These are phyloP conservation scores for Orchesellides sinensis DNA, from an alignment of 2,888 invertebrate genomes.

Conservation along the genomic window DNA sequence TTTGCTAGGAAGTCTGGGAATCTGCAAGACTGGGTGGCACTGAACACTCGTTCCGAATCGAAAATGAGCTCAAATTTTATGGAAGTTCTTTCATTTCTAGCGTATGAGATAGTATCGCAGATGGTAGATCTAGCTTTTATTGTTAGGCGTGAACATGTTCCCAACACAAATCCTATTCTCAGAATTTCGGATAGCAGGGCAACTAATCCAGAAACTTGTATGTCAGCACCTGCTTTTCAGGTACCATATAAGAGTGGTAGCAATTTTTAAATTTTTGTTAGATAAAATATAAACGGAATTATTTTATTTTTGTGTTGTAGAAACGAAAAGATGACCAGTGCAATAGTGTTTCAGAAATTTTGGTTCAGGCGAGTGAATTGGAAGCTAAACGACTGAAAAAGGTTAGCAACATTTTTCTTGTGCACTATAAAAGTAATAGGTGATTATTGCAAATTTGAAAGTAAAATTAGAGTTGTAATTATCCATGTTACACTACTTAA, in stretches of 20 bases:
- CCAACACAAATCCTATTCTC: constrained; percentile 75
- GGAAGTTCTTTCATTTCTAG: constrained; percentile 89
- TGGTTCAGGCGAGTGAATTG: constrained; percentile 73
- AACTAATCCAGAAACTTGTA: constrained; percentile 72
- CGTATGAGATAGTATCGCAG: constrained; percentile 93
- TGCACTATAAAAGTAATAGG: no score
- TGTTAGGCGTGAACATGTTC: constrained; percentile 83
- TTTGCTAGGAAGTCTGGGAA: constrained; percentile 68
- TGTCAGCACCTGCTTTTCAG: constrained; percentile 68
- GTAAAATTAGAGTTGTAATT: no score
- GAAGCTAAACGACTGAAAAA: constrained; percentile 73
- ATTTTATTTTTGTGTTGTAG: constrained; percentile 26
- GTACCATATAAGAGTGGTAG: constrained; percentile 46
- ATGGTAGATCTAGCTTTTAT: constrained; percentile 90
- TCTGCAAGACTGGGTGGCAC: constrained; percentile 65
- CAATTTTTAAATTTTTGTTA: constrained; percentile 10
- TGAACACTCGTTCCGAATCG: constrained; percentile 58
- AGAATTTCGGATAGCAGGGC: constrained; percentile 75
- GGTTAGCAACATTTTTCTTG: no score
- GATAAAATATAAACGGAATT: no score
- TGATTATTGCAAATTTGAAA: no score
- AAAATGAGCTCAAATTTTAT: constrained; percentile 76
- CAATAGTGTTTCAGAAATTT: constrained; percentile 71
- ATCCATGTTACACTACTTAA: no score
- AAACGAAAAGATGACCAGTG: constrained; percentile 70